Evolutionary conservation across 2,113 vertebrate species (phyloP).

Genomic region (Machaerirhynchus nigripectus): DNA sequence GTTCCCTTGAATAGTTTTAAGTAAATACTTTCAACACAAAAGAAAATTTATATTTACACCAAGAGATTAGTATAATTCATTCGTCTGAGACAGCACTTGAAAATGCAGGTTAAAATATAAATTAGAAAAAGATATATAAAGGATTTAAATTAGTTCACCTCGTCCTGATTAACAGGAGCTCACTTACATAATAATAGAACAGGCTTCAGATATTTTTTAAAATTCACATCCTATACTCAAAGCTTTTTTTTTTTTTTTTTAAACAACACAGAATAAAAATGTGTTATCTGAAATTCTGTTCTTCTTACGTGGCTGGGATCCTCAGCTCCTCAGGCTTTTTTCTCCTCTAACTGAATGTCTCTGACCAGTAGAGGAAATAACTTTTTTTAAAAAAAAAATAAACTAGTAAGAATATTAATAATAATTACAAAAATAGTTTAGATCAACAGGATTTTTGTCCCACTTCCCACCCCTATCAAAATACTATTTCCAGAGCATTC

Average conservation of each 20-base stretch:
- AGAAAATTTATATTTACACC: constrained; percentile 8
- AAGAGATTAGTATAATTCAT: not conserved
- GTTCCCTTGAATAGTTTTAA: not conserved
- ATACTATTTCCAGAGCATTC: constrained; percentile 1
- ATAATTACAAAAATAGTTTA: not conserved
- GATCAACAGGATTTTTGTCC: not conserved
- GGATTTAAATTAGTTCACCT: not conserved
- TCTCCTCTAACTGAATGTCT: not conserved
- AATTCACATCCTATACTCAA: not conserved
- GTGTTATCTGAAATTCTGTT: not conserved
- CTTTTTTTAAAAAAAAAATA: not conserved
- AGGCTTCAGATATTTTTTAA: not conserved
- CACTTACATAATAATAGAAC: not conserved
- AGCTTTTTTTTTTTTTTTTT: not conserved
- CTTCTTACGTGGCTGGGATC: not conserved
- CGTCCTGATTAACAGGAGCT: not conserved
- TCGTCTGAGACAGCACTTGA: not conserved
- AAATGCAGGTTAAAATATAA: not conserved
- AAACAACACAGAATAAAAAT: not conserved
- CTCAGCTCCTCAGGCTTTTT: not conserved
- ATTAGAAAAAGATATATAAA: not conserved
- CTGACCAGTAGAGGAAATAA: not conserved
- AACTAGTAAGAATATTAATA: not conserved
- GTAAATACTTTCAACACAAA: not conserved
- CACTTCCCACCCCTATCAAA: not conserved